Percentiles rank a stretch among this genome's conserved stretches.
Conservation (phyloP, 2,113 vertebrate species). For the Mormoops blainvillei region DNA sequence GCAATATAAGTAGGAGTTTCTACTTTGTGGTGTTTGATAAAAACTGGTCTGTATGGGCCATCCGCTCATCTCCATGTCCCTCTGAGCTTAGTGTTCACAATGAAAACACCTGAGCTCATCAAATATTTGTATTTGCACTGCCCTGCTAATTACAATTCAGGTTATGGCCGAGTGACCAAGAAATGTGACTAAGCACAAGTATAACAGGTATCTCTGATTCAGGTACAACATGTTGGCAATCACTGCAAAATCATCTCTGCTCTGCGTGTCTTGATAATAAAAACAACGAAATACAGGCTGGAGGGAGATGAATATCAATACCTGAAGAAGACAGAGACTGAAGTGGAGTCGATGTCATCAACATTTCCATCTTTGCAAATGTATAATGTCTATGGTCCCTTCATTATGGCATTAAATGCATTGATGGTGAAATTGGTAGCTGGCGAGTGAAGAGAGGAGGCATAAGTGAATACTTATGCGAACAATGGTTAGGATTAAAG, state of each 20-base stretch:
- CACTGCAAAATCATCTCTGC: not conserved
- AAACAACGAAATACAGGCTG: not conserved
- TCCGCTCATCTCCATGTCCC: not conserved
- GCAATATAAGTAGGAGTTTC: not conserved
- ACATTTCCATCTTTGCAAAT: not conserved
- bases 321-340: not conserved
- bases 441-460: not conserved
- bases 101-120: not conserved
- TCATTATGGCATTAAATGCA: not conserved
- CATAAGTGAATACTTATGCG: not conserved
- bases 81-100: not conserved
- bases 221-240: not conserved
- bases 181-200: not conserved
- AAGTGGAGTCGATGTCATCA: not conserved
- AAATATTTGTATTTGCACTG: not conserved
- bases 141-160: not conserved
- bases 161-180: not conserved
- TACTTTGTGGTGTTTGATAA: not conserved
- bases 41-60: not conserved
- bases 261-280: not conserved
- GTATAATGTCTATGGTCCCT: not conserved
- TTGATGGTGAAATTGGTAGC: not conserved
- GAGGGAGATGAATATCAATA: not conserved
- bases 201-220: not conserved
- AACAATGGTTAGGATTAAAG: not conserved